phyloP scores from a whole-genome alignment of 2,888 invertebrate genomes.

The Syrista parreyssii region DNA sequence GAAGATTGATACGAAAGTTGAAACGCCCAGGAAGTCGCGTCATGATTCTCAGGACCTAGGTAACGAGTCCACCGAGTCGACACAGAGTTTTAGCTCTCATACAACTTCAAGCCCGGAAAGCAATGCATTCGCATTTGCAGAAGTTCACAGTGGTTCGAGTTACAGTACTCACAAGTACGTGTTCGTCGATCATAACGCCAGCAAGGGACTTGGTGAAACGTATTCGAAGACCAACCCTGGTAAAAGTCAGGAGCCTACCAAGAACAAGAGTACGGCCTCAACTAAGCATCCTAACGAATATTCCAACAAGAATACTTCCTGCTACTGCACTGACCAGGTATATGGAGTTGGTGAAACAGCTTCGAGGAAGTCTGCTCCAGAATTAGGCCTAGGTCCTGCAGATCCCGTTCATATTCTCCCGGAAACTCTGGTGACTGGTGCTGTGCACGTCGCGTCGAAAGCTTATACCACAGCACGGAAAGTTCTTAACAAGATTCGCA shows the following conservation, averaged over 20 bases:
- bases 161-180: slow-evolving; percentile 13
- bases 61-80: slow-evolving; percentile 21
- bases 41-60: not conserved
- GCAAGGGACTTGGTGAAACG: slow-evolving; percentile 35
- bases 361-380: slow-evolving; percentile 16
- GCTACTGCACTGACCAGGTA: slow-evolving; percentile 2
- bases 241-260: slow-evolving; percentile 13
- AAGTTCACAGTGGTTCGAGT: not conserved
- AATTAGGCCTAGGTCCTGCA: slow-evolving; percentile 15
- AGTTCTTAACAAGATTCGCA: slow-evolving; percentile 64
- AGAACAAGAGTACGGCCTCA: not conserved
- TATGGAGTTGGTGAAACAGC: slow-evolving; percentile 5
- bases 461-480: slow-evolving; percentile 65
- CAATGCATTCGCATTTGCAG: not conserved
- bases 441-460: slow-evolving; percentile 64
- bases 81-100: slow-evolving; percentile 33
- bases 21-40: not conserved
- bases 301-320: not conserved
- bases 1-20: not conserved
- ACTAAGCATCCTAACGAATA: not conserved
- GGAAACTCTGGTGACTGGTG: slow-evolving; percentile 63
- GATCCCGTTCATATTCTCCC: slow-evolving; percentile 58
- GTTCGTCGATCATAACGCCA: slow-evolving; percentile 30
- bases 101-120: slow-evolving; percentile 18
- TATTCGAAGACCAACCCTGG: slow-evolving; percentile 15